phyloP scores from a whole-genome alignment of 2,797 vertebrate genomes.

The Synanceia verrucosa region DNA sequence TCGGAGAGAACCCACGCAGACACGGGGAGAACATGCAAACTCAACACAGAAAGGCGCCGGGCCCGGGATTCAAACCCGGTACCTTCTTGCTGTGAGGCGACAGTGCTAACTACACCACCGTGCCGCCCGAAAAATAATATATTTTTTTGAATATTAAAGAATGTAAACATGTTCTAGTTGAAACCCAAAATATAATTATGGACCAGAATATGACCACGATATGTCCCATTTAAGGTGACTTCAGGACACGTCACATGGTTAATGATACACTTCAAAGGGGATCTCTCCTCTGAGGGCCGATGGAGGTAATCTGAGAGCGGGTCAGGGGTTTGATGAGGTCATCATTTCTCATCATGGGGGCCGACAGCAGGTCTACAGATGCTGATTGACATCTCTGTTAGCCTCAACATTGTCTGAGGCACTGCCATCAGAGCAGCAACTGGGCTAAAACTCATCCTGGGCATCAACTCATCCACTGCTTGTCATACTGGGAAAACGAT shows the following conservation, averaged over 20 bases:
- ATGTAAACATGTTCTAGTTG: too few species aligned
- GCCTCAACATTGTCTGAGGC: slow-evolving; percentile 13
- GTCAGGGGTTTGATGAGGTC: not conserved
- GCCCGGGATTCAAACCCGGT: too few species aligned
- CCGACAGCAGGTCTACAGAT: slow-evolving; percentile 19
- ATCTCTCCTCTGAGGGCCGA: not conserved
- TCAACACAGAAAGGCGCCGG: too few species aligned
- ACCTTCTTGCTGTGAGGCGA: too few species aligned
- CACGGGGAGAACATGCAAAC: too few species aligned
- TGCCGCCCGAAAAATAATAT: too few species aligned
- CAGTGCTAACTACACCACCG: too few species aligned
- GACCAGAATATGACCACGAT: too few species aligned
- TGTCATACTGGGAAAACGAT: slow-evolving; percentile 63
- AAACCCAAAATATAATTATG: too few species aligned
- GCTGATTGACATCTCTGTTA: slow-evolving; percentile 34
- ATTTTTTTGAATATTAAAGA: too few species aligned
- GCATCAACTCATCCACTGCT: slow-evolving; percentile 19
- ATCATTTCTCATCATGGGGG: slow-evolving; percentile 13
- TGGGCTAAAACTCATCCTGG: slow-evolving; percentile 24
- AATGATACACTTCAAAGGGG: not conserved
- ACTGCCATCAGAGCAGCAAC: slow-evolving; percentile 27
- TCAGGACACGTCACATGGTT: not conserved
- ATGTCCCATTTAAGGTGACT: not conserved
- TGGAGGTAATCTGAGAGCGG: not conserved
- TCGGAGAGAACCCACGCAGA: too few species aligned